Evolutionary conservation across 1,140 invertebrate genomes (phyloP), one percentile per base, ranked within the genome.

Genomic region (Thaumetopoea pityocampa): DNA sequence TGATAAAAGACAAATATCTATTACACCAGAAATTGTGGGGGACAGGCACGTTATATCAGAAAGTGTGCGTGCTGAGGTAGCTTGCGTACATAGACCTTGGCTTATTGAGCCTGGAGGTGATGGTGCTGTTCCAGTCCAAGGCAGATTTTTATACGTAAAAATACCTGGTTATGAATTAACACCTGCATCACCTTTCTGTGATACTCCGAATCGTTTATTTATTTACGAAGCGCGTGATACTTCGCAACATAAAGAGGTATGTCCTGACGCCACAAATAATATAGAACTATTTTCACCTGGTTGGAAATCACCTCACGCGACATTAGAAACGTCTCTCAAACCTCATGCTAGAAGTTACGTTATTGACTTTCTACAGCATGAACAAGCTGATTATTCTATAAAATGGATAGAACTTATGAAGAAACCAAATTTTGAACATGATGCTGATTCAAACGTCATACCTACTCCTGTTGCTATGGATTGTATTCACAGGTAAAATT

Each of bases 391-490:
- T 58, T 93, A 93, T 65, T 86, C 87, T 3, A 89, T 93, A 14
- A 91, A 90, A 32, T 93, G 92, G 92, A 92, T 94, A 79, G 92
- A 93, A 49, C 88, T 94, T 11, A 92, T 91, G 12, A 93, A 92
- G 56, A 88, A 91, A 52, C 88, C 91, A 7, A 81, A 80, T 5
- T 79, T 87, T 30, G 77, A 88, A 10, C 81, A 83, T 20, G 79
- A 86, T 56, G 51, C 86, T 16, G 87, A 87, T 7, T 81, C 85
- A 11, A 87, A 85, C 34, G 86, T 88, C 9, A 87, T 90, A 40
- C 85, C 90, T 5, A 81, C 91, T 33, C 87, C 89, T 32, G 87
- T 85, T 11, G 83, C 87, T 6, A 86, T 90, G 5, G 91, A 92
- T 27, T 93, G 91, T 62, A 88, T 87, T 17, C 91, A 91, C 67